These are phyloP conservation scores for Resseliella maxima DNA, from an alignment of 2,888 invertebrate species.

Conservation along the genomic window DNA sequence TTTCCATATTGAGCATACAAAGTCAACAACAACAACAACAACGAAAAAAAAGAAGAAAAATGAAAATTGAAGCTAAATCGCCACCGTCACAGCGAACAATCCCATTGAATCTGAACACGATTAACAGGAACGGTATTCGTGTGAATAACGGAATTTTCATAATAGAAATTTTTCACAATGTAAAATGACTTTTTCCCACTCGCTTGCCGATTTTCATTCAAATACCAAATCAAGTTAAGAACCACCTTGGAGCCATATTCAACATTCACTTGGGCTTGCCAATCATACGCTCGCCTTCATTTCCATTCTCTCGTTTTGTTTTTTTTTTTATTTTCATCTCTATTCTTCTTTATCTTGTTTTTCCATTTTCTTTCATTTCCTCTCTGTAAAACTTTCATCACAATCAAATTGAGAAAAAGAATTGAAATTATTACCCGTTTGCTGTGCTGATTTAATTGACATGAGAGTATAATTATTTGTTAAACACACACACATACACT, in stretches of 20 bases:
- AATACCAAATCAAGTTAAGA: neutral
- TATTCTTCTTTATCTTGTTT: neutral
- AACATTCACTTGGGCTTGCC: neutral
- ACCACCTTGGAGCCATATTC: neutral
- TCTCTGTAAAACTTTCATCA: neutral
- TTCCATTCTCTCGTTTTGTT: neutral
- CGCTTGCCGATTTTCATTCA: neutral
- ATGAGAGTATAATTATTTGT: constrained; percentile 25
- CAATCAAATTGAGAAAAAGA: constrained; percentile 6
- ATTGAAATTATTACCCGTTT: neutral
- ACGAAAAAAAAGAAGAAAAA: too few species aligned
- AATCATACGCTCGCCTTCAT: neutral
- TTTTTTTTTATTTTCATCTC: neutral
- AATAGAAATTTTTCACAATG: constrained; percentile 51
- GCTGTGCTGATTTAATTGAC: constrained; percentile 22
- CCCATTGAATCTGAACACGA: neutral
- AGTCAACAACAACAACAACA: too few species aligned
- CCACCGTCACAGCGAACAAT: neutral
- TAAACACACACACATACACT: neutral
- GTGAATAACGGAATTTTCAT: constrained; percentile 52
- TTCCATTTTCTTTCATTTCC: neutral
- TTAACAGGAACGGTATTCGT: neutral
- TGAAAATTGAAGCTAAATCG: too few species aligned
- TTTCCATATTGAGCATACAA: constrained; percentile 25
- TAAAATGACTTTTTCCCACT: constrained; percentile 37